Evolutionary conservation across 1,140 invertebrate species (phyloP).

Genomic region (Pinna nobilis): DNA sequence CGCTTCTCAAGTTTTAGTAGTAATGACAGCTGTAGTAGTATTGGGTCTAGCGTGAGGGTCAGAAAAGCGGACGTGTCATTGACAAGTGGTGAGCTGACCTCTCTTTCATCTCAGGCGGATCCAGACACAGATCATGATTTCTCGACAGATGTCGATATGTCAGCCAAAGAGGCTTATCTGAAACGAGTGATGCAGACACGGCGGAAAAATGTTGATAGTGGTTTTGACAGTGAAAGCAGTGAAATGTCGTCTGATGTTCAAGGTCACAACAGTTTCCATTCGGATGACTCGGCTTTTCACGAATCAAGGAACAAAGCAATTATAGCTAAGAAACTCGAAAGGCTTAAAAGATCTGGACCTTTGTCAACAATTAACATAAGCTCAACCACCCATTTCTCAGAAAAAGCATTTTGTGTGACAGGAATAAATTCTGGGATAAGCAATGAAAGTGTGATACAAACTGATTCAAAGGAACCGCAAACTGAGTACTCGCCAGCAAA

Average conservation of each 20-base stretch:
- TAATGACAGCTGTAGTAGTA: slow-evolving; percentile 56
- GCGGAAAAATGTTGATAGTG: slow-evolving; percentile 60
- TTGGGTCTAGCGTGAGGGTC: slow-evolving; percentile 27
- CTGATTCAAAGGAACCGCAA: slow-evolving; percentile 7
- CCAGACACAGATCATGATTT: slow-evolving; percentile 51
- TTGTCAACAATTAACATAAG: background rate
- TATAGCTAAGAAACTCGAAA: slow-evolving; percentile 23
- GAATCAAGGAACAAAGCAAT: slow-evolving; percentile 42
- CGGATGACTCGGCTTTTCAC: slow-evolving; percentile 44
- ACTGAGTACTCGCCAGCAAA: slow-evolving; percentile 19
- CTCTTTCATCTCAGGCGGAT: slow-evolving; percentile 63
- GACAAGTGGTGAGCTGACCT: slow-evolving; percentile 63
- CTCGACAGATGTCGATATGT: slow-evolving; percentile 43
- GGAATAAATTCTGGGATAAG: slow-evolving; percentile 29
- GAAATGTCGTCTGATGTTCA: slow-evolving; percentile 56
- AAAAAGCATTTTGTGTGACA: slow-evolving; percentile 42
- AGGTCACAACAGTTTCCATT: slow-evolving; percentile 22
- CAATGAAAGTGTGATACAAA: background rate
- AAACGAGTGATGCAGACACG: slow-evolving; percentile 29
- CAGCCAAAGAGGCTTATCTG: slow-evolving; percentile 22
- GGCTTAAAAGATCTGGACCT: background rate
- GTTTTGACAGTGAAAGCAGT: slow-evolving; percentile 67
- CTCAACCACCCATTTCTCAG: slow-evolving; percentile 14
- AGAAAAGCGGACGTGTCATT: slow-evolving; percentile 50
- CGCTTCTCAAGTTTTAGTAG: slow-evolving; percentile 60